Percentiles rank a stretch among this genome's conserved stretches.
phyloP scores from a whole-genome alignment of 2,797 vertebrate species.

The Macroramphosus scolopax region DNA sequence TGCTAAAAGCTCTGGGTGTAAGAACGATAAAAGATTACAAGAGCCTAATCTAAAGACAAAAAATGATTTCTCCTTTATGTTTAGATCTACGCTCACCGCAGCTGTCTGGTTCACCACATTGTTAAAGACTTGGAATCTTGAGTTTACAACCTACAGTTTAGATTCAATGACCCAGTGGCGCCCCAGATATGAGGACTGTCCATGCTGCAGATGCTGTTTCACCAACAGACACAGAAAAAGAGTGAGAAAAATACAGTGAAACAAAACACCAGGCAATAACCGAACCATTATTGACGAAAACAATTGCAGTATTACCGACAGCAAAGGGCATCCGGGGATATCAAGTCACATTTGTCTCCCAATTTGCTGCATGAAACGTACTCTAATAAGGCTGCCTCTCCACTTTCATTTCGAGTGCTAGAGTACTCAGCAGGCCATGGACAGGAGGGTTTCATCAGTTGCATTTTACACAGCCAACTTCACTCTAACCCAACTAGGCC shows the following conservation, averaged over 20 bases:
- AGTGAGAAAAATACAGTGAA: slow-evolving; percentile 22
- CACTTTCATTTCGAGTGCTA: slow-evolving; percentile 67
- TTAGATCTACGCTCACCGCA: slow-evolving; percentile 21
- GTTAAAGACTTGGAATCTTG: slow-evolving; percentile 32
- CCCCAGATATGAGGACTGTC: slow-evolving; percentile 29
- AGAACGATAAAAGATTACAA: slow-evolving; percentile 17
- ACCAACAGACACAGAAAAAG: slow-evolving; percentile 51
- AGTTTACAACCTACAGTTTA: slow-evolving; percentile 51
- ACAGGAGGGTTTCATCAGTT: slow-evolving; percentile 76
- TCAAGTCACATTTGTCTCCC: slow-evolving; percentile 73
- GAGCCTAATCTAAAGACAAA: slow-evolving; percentile 29
- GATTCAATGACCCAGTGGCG: slow-evolving; percentile 51
- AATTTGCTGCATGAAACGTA: slow-evolving; percentile 61
- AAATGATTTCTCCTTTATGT: too few species aligned
- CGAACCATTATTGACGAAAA: slow-evolving; percentile 66
- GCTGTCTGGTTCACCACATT: slow-evolving; percentile 23
- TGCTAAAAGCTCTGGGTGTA: background rate
- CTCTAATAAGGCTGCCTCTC: slow-evolving; percentile 69
- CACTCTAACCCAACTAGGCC: slow-evolving; percentile 72
- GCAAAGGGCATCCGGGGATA: slow-evolving; percentile 69
- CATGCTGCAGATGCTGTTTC: slow-evolving; percentile 40
- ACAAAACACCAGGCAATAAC: slow-evolving; percentile 62
- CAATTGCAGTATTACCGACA: slow-evolving; percentile 64
- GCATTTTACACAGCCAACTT: slow-evolving; percentile 61
- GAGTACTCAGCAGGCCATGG: slow-evolving; percentile 62